Evolutionary conservation across 2,888 invertebrate species (phyloP), one percentile per base, ranked within the genome.

Genomic region (Tyria jacobaeae): DNA sequence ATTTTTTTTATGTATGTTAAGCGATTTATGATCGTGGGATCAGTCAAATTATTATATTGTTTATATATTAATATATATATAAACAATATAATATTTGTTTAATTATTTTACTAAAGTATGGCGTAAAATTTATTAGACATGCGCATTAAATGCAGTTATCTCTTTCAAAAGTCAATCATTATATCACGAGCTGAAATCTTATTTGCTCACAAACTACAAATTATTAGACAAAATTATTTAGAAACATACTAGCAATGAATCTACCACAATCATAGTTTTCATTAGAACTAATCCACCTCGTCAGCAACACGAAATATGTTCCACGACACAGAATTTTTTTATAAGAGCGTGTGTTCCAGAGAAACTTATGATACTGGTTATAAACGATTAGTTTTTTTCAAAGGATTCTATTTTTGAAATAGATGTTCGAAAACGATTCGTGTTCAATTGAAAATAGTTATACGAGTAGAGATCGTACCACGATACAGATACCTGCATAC

Each of bases 341-440:
- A 41, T 31, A 57, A 57, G 14, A 50, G 14, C 27, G 31, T 21
- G 51, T 31, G 41, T 51, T 41, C 41, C 50, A 14, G 14, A 49
- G 35, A 35, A 58, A 27, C 15, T 34, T 47, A 31, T 44, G 31
- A 41, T 58, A 58, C 58, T 51, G 58, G 58, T 51, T 58, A 25
- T 51, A 41, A 50, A 44, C 21, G 27, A 57, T 41, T 54, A n/a
- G 6, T 27, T 54, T 54, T 51, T 44, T n/a, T 12, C 6, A 4
- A 31, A 31, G 2, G n/a, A n/a, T n/a, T n/a, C n/a, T n/a, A n/a
- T n/a, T n/a, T 58, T 51, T 51, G 24, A 58, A 58, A 48, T 56
- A 35, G 51, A 58, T 39, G 39, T 44, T 24, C 21, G 15, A 49
- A 37, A 48, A 39, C 12, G 25, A 37, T 50, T 9, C 27, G 31